A percentile compares a stretch with the other conserved stretches of the same genome.
phyloP scores from a whole-genome alignment of 2,113 vertebrate genomes.

The Jaculus jaculus region DNA sequence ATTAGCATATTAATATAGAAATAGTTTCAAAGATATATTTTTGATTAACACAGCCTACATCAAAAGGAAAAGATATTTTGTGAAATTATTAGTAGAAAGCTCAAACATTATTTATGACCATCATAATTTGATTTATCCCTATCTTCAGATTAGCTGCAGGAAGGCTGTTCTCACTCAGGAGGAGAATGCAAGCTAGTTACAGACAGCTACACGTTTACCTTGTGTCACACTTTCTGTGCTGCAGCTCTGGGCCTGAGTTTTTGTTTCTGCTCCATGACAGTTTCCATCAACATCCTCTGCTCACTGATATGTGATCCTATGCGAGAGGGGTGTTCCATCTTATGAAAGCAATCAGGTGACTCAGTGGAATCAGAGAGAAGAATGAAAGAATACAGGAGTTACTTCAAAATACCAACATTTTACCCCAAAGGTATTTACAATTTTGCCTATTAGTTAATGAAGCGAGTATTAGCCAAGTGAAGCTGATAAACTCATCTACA shows the following conservation, averaged over 20 bases:
- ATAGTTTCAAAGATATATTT: not conserved
- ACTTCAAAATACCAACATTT: not conserved
- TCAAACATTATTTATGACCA: not conserved
- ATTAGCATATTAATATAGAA: not conserved
- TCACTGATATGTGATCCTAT: not conserved
- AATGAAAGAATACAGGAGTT: not conserved
- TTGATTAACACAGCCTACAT: not conserved
- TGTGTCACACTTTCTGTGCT: not conserved
- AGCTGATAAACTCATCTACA: not conserved
- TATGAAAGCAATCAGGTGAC: not conserved
- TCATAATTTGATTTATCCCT: not conserved
- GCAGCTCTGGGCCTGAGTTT: not conserved
- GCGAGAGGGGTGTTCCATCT: not conserved
- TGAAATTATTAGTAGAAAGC: not conserved
- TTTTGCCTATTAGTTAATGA: not conserved
- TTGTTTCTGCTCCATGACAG: not conserved
- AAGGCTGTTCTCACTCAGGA: not conserved
- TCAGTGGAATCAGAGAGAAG: not conserved
- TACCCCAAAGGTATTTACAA: no score
- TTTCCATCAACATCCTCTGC: not conserved
- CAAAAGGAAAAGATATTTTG: not conserved
- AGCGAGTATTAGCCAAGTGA: not conserved
- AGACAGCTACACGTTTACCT: not conserved
- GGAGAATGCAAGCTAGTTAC: not conserved
- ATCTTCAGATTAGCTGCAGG: not conserved